Evolutionary conservation across 2,888 invertebrate species (phyloP).

Genomic region (Tiliacea citrago): DNA sequence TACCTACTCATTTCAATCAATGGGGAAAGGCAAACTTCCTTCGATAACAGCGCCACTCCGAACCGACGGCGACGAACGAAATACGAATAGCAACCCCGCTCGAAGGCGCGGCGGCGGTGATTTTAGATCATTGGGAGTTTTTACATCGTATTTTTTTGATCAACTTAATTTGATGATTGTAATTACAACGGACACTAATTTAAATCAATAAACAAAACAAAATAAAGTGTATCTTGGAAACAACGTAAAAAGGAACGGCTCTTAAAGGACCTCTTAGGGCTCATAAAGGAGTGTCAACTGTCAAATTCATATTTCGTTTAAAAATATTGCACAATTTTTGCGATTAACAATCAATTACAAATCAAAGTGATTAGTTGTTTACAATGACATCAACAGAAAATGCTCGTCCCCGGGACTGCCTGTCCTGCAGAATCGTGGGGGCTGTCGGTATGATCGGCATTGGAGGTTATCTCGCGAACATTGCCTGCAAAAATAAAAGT

Average conservation of each 20-base stretch:
- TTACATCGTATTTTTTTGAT: neutral
- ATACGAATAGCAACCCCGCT: no score
- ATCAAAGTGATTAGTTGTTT: conserved; percentile 4
- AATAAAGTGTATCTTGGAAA: neutral
- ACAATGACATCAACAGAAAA: conserved; percentile 78
- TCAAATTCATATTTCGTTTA: no score
- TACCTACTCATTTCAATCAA: no score
- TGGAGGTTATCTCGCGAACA: conserved; percentile 91
- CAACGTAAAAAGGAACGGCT: neutral
- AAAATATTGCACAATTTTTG: no score
- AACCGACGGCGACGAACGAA: neutral
- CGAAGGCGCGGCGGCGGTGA: no score
- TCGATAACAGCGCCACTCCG: neutral
- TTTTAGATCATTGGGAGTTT: neutral
- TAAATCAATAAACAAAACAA: neutral
- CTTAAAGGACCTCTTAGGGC: no score
- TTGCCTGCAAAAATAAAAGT: conserved; percentile 89
- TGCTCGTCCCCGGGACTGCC: conserved; percentile 89
- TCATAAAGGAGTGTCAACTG: conserved; percentile 13
- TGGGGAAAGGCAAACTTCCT: neutral
- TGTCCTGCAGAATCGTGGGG: conserved; percentile 91
- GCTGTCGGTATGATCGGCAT: conserved; percentile 92
- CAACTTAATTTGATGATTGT: neutral
- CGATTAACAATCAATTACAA: no score
- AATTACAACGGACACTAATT: neutral